Base-by-base conservation (phyloP, 2,113 vertebrate species). In the Apodemus speciosus region DNA sequence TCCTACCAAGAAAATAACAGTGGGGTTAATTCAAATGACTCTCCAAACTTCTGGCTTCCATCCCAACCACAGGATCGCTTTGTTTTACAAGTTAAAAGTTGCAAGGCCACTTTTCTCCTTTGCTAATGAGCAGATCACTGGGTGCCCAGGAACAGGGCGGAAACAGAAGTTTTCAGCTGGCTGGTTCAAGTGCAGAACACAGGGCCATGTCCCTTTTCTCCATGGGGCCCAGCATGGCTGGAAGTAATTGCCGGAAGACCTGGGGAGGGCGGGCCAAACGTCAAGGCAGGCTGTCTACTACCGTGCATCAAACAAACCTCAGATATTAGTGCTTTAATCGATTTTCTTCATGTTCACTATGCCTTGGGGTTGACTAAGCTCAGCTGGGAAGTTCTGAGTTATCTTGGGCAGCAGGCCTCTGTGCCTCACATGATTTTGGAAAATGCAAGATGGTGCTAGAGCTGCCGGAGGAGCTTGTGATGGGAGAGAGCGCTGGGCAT, bases 11-110 rank as follows among this genome's bases (percentile, higher is more conserved):
- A 87, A 96, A 95, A 94, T 94, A 87, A 90, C 89, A 85, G 84
- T 85, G 93, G 51, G 90, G 81, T 90, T 94, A 85, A 93, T 97
- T 95, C 87, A 92, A 92, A 93, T 86, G 76, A 93, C 94, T 95
- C 66, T 76, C 30, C 38, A 86, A 94, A 95, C 40, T 76, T 91
- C 90, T 80, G 85, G 46, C 68, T 56, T 90, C 43, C 2, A 21
- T 10, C 40, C 68, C 38, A 49, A 56, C 38, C 88, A 88, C 18
- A 68, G 27, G 87, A 53, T 53, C 35, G 58, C 66, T 90, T 69
- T 89, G 43, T 79, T 89, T 86, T 85, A 81, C 53, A 58, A 62
- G 46, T 53, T 79, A 53, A 93, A 95, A 23, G 9, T 6, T 25
- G 5, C 18, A 11, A 21, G 77, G 23, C 23, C 69, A 88, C 62